These are phyloP conservation scores for Tortricodes alternella DNA, from an alignment of 2,888 invertebrate genomes.

Conservation along the genomic window DNA sequence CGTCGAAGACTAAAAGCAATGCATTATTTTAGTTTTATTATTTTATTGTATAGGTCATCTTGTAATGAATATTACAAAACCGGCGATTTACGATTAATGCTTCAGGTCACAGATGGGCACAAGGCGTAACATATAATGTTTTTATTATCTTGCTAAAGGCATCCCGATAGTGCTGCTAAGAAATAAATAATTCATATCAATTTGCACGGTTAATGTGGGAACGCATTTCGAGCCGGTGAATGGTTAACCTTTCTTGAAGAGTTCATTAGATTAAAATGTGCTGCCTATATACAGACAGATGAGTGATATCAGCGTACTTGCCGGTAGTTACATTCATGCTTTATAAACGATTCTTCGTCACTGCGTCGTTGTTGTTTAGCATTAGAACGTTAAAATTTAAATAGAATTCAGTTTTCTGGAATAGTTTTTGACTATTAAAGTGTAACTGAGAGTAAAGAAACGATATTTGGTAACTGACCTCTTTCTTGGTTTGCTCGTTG, in stretches of 20 bases:
- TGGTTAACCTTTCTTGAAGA: constrained; percentile 61
- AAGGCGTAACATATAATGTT: constrained; percentile 55
- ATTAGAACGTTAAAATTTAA: constrained; percentile 48
- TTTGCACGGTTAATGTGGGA: constrained; percentile 71
- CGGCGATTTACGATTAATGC: constrained; percentile 41
- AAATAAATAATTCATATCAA: constrained; percentile 65
- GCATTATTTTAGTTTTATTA: too few relatives aligned
- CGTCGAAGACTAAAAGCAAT: too few relatives aligned
- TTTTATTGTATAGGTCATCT: too few relatives aligned
- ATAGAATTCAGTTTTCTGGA: constrained; percentile 54
- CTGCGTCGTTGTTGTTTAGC: too few relatives aligned
- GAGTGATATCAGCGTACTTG: constrained; percentile 26
- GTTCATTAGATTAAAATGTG: constrained; percentile 62
- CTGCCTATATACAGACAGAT: constrained; percentile 40
- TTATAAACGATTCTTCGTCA: too few relatives aligned
- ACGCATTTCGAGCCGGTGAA: constrained; percentile 50
- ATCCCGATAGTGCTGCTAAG: constrained; percentile 57
- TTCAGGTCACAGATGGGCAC: constrained; percentile 46
- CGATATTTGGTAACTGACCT: constrained; percentile 74
- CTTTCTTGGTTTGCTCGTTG: constrained; percentile 81
- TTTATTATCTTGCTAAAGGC: constrained; percentile 48
- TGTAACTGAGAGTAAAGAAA: constrained; percentile 66
- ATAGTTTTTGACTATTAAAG: constrained; percentile 67
- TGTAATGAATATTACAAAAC: constrained; percentile 12
- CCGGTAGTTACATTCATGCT: too few relatives aligned